phyloP scores from a whole-genome alignment of 2,797 vertebrate genomes.

The Eupleurogrammus muticus region DNA sequence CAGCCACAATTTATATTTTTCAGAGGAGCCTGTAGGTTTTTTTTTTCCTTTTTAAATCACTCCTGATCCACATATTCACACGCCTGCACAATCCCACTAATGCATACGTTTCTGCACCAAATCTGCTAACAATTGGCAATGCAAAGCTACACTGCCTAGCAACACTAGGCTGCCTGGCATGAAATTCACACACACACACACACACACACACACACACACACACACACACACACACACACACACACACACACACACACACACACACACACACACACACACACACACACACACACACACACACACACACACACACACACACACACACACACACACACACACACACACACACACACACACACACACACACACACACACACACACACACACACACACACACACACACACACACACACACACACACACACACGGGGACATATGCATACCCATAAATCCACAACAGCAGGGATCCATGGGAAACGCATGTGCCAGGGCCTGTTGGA shows the following conservation, averaged over 20 bases:
- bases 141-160: constrained; percentile 16
- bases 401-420: not conserved
- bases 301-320: not conserved
- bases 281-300: constrained; percentile 2
- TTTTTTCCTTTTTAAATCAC: constrained; percentile 15
- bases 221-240: not conserved
- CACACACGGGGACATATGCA: not conserved
- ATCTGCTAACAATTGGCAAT: constrained; percentile 46
- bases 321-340: not conserved
- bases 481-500: constrained; percentile 30
- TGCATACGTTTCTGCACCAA: constrained; percentile 32
- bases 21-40: constrained; percentile 37
- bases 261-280: not conserved
- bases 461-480: constrained; percentile 36
- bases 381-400: constrained; percentile 4
- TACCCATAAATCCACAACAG: constrained; percentile 23
- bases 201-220: not conserved
- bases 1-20: constrained; percentile 35
- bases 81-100: constrained; percentile 29
- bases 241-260: constrained; percentile 2
- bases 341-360: not conserved
- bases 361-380: not conserved
- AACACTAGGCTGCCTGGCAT: constrained; percentile 13
- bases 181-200: constrained; percentile 11
- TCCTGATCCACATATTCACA: constrained; percentile 57